Percentiles rank a stretch among this genome's conserved stretches.
These are phyloP conservation scores for Euleptes europaea DNA, from an alignment of 2,113 vertebrate genomes.

Conservation along the genomic window DNA sequence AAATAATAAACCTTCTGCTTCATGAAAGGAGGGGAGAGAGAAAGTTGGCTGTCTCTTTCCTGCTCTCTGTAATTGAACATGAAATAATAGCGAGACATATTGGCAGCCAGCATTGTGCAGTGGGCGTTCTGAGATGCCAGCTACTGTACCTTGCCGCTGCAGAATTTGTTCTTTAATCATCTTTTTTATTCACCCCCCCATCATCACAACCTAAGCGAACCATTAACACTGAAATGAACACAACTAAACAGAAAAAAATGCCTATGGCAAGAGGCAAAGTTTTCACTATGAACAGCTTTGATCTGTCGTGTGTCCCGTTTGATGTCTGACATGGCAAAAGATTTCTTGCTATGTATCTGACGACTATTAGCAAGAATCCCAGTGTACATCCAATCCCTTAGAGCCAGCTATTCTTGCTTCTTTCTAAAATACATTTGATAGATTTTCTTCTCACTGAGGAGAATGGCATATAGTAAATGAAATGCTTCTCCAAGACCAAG, in stretches of 20 bases:
- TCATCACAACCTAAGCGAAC: conserved; percentile 49
- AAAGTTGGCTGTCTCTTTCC: neutral
- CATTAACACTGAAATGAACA: conserved; percentile 59
- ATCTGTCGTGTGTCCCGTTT: conserved; percentile 50
- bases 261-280: conserved; percentile 26
- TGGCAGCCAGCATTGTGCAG: conserved; percentile 46
- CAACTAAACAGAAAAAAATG: conserved; percentile 64
- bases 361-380: conserved; percentile 3
- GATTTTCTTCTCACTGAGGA: neutral
- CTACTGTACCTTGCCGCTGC: conserved; percentile 34
- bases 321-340: conserved; percentile 58
- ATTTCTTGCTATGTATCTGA: conserved; percentile 40
- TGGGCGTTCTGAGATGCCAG: conserved; percentile 39
- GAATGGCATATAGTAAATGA: neutral
- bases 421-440: neutral
- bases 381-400: accelerated
- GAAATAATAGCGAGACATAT: conserved; percentile 60
- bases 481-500: neutral
- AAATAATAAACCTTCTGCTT: conserved; percentile 38
- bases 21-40: conserved; percentile 3
- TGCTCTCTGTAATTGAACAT: conserved; percentile 49
- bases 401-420: neutral
- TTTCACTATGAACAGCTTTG: conserved; percentile 53
- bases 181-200: conserved; percentile 37
- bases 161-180: conserved; percentile 54